Evolutionary conservation across 2,797 vertebrate genomes (phyloP), one percentile per base, ranked within the genome.

Genomic region (Diglossa cyanea): DNA sequence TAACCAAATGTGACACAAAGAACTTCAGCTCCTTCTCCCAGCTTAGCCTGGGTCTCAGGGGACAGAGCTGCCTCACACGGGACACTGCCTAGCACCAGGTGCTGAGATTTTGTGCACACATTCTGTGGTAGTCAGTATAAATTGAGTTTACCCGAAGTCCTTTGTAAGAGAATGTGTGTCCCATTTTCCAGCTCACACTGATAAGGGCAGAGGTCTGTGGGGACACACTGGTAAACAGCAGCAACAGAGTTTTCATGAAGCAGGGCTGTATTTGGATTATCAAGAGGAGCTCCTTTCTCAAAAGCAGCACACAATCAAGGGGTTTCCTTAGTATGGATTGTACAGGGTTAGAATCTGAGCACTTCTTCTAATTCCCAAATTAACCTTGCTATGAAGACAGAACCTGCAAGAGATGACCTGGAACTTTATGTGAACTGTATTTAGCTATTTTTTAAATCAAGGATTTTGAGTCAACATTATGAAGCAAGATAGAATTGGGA

Each of bases 111-210:
- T 30, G 25, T 45, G 48, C 42, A 6, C 26, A 10, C 1, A 3
- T 45, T 54, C 30, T 4, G 3, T 26, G 23, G 14, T 26, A 2
- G 0, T 45, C 40, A 39, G 40, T 7, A 67, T 61, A 60, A 73
- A 67, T 8, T 2, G 7, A 63, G 33, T 4, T 44, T 60, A 35
- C 11, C 10, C 12, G 4, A 42, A 35, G 19, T n/a, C 15, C 33
- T 18, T 1, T 8, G 10, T 39, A 30, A 30, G 20, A 37, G 6
- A 55, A 11, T 4, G 2, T 2, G 1, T 48, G 12, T 83, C 14
- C 3, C 1, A 1, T 61, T 81, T 72, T 28, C n/a, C 48, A 77
- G 45, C 5, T 11, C 1, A 3, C 1, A 4, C 14, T 44, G 19
- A 15, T 28, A n/a, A 54, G 24, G 51, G 15, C 10, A 50, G 26